Evolutionary conservation across 2,113 vertebrate species (phyloP).

Genomic region (Silurus asotus): DNA sequence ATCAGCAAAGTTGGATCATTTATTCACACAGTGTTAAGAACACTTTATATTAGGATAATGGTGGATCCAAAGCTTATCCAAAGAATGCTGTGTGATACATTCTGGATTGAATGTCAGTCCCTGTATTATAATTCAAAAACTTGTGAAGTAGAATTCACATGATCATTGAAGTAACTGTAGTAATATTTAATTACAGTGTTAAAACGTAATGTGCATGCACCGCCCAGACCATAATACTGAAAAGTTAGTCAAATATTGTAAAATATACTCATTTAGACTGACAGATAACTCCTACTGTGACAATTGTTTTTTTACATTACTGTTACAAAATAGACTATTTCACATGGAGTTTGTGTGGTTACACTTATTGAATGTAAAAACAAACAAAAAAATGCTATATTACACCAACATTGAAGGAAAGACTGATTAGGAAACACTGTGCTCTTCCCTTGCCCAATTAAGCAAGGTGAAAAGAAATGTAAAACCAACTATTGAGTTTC

Average conservation of each 20-base stretch:
- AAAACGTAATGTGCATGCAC: background rate
- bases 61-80: background rate
- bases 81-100: background rate
- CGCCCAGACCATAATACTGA: background rate
- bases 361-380: background rate
- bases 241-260: background rate
- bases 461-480: background rate
- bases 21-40: background rate
- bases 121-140: background rate
- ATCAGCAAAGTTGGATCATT: background rate
- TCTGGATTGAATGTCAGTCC: background rate
- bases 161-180: background rate
- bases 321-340: constrained; percentile 7
- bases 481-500: background rate
- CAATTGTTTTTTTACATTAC: background rate
- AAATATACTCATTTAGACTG: background rate
- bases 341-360: background rate
- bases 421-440: background rate
- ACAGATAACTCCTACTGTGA: background rate
- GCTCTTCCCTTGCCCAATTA: too few species aligned
- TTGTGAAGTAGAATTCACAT: background rate
- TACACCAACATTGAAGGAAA: background rate
- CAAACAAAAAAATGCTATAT: background rate
- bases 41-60: background rate
- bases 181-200: background rate